These are phyloP conservation scores for Plebejus argus DNA, from an alignment of 2,888 invertebrate species.

Conservation along the genomic window DNA sequence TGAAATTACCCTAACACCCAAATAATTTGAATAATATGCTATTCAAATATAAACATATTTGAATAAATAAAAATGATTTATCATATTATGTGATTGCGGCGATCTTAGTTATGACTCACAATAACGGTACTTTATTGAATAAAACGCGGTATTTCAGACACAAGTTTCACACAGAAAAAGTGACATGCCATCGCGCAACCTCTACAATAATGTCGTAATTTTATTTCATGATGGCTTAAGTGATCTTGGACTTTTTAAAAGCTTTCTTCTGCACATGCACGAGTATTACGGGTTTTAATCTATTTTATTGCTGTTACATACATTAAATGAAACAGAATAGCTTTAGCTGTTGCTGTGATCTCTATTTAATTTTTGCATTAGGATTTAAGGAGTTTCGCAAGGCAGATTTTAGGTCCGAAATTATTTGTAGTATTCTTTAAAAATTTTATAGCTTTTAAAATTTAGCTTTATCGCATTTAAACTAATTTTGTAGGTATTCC, in stretches of 20 bases:
- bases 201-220: conserved; percentile 28
- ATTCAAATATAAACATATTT: conserved; percentile 23
- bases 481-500: not conserved
- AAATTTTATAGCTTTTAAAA: too few species aligned
- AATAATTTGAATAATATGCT: conserved; percentile 18
- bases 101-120: conserved; percentile 25
- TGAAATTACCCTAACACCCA: not conserved
- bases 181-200: not conserved
- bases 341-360: not conserved
- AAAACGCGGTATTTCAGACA: conserved; percentile 5
- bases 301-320: not conserved
- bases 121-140: conserved; percentile 28
- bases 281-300: not conserved
- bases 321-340: not conserved
- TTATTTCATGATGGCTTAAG: conserved; percentile 28
- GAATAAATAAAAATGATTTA: conserved; percentile 30
- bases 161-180: conserved; percentile 30
- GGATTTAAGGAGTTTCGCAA: not conserved
- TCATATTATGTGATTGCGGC: conserved; percentile 11
- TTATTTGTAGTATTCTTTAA: not conserved
- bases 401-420: not conserved
- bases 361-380: not conserved
- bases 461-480: too few species aligned
- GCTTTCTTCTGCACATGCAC: conserved; percentile 14
- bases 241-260: conserved; percentile 4